Base-by-base conservation (phyloP, 1,140 invertebrate species). In the Belonocnema kinseyi region DNA sequence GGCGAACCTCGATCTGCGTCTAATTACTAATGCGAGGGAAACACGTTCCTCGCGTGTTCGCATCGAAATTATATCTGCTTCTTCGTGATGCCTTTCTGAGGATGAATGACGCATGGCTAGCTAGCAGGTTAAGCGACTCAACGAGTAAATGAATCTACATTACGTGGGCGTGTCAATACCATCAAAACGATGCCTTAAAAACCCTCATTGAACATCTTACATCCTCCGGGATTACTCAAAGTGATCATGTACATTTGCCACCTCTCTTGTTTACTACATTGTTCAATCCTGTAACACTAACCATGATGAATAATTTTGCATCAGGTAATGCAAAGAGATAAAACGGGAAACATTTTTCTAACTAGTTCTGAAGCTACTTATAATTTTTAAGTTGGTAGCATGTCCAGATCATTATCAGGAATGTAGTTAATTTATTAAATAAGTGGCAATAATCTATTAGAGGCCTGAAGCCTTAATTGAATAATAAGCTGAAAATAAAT, bases 121-220 rank as follows among this genome's bases (percentile, higher is more conserved):
- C 82, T 85, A 85, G 86, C 83, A 80, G 78, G 85, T 88, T 88
- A 87, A 86, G 80, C 84, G 83, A 89, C 86, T 89, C 85, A 85
- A 82, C 88, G 83, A 86, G 89, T 85, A 89, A 90, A 90, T 87
- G 87, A 89, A 87, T 89, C 86, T 85, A 87, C 89, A 90, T 89
- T 90, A 90, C 86, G 87, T 83, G 87, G 89, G 89, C 89, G 88
- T 90, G 89, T 89, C 88, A 83, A 89, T 90, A 86, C 84, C 82
- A 78, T 81, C 82, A 86, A 84, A 85, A 85, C 84, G 83, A 86
- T 85, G 80, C 84, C 79, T 83, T 82, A 83, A 84, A 80, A 83
- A 82, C 84, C 82, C 82, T 84, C 81, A 84, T 84, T 80, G 80
- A 66, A 66, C 61, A 66, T 26, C 33, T 33, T 66, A 46, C 61